Percentiles rank a stretch among this genome's conserved stretches.
phyloP scores from a whole-genome alignment of 2,888 invertebrate genomes.

The Steinernema scapterisci region DNA sequence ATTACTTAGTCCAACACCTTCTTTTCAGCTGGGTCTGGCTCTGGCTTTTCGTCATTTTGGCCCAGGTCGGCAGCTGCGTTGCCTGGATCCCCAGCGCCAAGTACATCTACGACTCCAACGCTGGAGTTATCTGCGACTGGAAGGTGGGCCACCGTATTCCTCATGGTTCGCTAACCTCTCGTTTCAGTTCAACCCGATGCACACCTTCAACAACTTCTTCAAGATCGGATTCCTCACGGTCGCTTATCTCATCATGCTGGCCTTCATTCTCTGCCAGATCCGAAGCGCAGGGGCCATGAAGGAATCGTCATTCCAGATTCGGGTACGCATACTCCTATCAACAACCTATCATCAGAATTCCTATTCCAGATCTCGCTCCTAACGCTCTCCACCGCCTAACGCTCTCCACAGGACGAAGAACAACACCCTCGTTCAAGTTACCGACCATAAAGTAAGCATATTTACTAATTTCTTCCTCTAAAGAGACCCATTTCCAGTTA shows the following conservation, averaged over 20 bases:
- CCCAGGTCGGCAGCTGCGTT: slow-evolving; percentile 2
- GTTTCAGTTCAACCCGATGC: slow-evolving; percentile 18
- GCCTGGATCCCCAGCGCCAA: slow-evolving; percentile 25
- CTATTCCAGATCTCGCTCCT: slow-evolving; percentile 15
- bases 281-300: neutral
- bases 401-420: slow-evolving; percentile 74
- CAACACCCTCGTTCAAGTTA: slow-evolving; percentile 83
- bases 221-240: slow-evolving; percentile 14
- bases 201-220: slow-evolving; percentile 29
- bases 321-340: neutral
- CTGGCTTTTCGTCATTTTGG: neutral
- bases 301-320: neutral
- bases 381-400: slow-evolving; percentile 14
- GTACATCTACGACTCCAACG: slow-evolving; percentile 26
- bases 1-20: too few relatives aligned
- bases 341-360: too few relatives aligned
- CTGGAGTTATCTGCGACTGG: slow-evolving; percentile 25
- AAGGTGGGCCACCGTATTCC: neutral
- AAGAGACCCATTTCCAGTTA: slow-evolving; percentile 39
- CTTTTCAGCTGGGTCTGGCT: too few relatives aligned
- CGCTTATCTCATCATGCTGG: slow-evolving; percentile 16
- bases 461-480: neutral
- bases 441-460: slow-evolving; percentile 73
- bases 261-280: neutral
- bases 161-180: neutral